A percentile compares a stretch with the other conserved stretches of the same genome.
Conservation (phyloP, 2,888 invertebrate genomes). For the Drosophila siamana region DNA sequence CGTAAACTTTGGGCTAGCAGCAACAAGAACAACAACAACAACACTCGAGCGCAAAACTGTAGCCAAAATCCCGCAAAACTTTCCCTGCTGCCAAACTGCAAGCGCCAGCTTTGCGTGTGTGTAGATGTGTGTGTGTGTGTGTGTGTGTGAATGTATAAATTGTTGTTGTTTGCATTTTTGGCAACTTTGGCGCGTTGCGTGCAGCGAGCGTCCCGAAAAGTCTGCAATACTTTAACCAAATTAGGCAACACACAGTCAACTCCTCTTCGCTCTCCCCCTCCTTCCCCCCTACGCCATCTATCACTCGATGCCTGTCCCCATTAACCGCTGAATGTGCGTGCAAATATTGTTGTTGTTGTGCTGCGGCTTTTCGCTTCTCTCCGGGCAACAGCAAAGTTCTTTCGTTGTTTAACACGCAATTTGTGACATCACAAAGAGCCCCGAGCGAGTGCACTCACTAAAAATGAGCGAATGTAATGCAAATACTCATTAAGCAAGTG, state of each 20-base stretch:
- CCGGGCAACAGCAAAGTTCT: slow-evolving; percentile 17
- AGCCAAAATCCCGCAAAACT: slow-evolving; percentile 31
- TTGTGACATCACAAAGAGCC: slow-evolving; percentile 38
- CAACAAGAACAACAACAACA: slow-evolving; percentile 44
- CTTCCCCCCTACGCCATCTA: background rate
- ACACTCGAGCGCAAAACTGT: slow-evolving; percentile 43
- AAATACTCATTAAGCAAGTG: slow-evolving; percentile 2
- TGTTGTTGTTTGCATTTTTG: slow-evolving; percentile 64
- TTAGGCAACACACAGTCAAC: slow-evolving; percentile 54
- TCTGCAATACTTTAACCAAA: slow-evolving; percentile 70
- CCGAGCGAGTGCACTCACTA: background rate
- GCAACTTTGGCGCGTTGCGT: slow-evolving; percentile 65
- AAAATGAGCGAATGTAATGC: slow-evolving; percentile 2
- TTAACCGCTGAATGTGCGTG: slow-evolving; percentile 8
- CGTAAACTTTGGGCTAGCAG: slow-evolving; percentile 68
- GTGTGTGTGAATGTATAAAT: slow-evolving; percentile 14
- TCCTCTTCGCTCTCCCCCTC: background rate
- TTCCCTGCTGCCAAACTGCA: slow-evolving; percentile 34
- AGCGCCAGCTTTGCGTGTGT: slow-evolving; percentile 24
- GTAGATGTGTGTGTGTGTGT: slow-evolving; percentile 13
- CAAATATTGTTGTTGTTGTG: slow-evolving; percentile 3
- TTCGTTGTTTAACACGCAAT: slow-evolving; percentile 48
- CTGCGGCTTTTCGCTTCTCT: slow-evolving; percentile 6
- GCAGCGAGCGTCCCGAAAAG: slow-evolving; percentile 58
- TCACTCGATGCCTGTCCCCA: background rate